Base-by-base conservation (phyloP, 1,140 invertebrate genomes). In the Aphelinus certus region DNA sequence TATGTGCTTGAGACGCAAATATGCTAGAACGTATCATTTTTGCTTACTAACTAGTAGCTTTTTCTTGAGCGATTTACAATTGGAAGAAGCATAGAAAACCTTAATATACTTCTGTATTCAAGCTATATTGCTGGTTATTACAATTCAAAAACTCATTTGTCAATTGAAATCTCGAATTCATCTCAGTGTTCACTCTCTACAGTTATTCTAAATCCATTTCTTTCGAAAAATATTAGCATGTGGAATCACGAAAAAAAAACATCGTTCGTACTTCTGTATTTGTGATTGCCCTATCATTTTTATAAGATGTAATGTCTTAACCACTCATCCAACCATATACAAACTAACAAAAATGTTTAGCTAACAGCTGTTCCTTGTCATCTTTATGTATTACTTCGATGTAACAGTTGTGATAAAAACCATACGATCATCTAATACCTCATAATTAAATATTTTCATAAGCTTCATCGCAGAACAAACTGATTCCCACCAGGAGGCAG, bases 241-340 rank as follows among this genome's bases (percentile, higher is more conserved):
- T 43, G 62, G 55, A 26, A 58, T 58, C 58, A 26, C 26, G 26
- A 26, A 26, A 26, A 26, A 26, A 26, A 26, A 26, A 26, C 26
- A 26, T 26, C 26, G 48, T 45, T 26, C n/a, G 3, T 61, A 61
- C 10, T 45, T 61, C 3, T 45, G 58, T 58, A 26, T 45, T 43
- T 61, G 58, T 61, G 3, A 5, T 43, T 61, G 9, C 6, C 43
- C 42, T 53, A 26, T n/a, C 9, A 43, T 51, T 43, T 65, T 53
- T 26, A 42, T 3, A 60, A 60, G 42, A 45, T 63, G 47, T 80
- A 76, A 78, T 80, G 86, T 87, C 84, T 88, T 87, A 86, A 87
- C 85, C 86, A 88, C 86, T 88, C 86, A 87, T 88, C 87, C 87
- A 88, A 85, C 85, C 86, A 84, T 70, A 86, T 75, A 86, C 86